Evolutionary conservation across 2,888 invertebrate species (phyloP).

Genomic region (Polyommatus icarus): DNA sequence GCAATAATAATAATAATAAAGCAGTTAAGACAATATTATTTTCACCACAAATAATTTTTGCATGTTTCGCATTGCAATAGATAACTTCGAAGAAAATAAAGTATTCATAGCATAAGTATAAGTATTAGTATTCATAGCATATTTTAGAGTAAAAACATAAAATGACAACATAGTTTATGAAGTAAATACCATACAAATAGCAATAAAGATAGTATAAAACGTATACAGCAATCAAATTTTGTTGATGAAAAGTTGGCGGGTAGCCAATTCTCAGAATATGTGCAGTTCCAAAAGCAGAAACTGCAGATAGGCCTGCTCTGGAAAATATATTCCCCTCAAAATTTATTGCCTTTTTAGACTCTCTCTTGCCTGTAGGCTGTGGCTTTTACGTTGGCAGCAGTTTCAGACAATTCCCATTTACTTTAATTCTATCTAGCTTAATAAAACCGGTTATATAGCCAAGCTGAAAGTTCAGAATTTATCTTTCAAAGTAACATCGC

Average conservation of each 20-base stretch:
- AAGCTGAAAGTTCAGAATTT: neutral
- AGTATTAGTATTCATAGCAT: neutral
- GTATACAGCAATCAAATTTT: neutral
- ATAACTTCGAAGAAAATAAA: neutral
- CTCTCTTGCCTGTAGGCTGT: neutral
- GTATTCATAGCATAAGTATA: too few relatives aligned
- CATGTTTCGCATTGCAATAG: too few relatives aligned
- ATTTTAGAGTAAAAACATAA: neutral
- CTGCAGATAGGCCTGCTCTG: neutral
- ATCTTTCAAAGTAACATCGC: neutral
- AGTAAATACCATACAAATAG: neutral
- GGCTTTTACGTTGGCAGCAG: neutral
- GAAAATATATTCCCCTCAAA: neutral
- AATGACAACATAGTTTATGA: neutral
- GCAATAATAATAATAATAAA: too few relatives aligned
- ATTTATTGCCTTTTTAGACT: neutral
- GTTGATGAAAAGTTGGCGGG: conserved; percentile 19
- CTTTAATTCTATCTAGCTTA: neutral
- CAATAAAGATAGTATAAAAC: neutral
- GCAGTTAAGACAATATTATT: neutral
- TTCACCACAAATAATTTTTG: neutral
- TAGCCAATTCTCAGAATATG: neutral
- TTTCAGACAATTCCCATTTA: conserved; percentile 6
- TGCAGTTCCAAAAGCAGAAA: neutral
- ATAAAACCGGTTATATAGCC: neutral